Percentiles rank a stretch among this genome's conserved stretches.
phyloP scores from a whole-genome alignment of 2,113 vertebrate species.

The Callocephalon fimbriatum region DNA sequence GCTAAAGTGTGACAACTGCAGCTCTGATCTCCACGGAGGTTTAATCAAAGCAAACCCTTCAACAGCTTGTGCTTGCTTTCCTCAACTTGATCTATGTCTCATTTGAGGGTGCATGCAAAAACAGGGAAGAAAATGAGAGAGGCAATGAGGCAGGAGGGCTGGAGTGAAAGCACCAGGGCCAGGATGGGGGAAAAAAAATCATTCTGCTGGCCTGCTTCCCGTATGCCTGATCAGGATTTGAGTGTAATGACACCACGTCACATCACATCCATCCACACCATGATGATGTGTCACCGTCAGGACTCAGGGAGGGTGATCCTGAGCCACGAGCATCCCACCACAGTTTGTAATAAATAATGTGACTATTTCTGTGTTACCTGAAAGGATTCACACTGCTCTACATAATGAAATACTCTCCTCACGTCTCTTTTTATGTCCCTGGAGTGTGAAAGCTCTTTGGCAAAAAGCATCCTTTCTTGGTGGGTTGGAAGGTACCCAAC shows the following conservation, averaged over 20 bases:
- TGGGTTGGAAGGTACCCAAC: background rate
- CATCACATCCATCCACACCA: background rate
- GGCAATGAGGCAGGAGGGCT: background rate
- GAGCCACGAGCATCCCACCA: background rate
- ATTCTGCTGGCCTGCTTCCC: background rate
- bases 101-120: background rate
- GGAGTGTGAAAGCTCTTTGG: background rate
- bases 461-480: background rate
- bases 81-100: background rate
- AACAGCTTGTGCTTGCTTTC: background rate
- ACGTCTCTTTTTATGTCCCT: background rate
- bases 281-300: accelerated
- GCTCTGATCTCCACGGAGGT: background rate
- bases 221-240: background rate
- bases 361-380: background rate
- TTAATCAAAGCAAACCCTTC: background rate
- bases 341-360: accelerated
- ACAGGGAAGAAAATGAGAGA: background rate
- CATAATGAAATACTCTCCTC: background rate
- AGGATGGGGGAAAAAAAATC: background rate
- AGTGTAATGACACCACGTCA: background rate
- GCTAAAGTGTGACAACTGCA: background rate
- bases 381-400: background rate
- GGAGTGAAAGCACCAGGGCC: background rate
- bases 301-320: background rate